A percentile compares a stretch with the other conserved stretches of the same genome.
Evolutionary conservation across 2,113 vertebrate genomes (phyloP).

Genomic region (Gorsachius goisagi): DNA sequence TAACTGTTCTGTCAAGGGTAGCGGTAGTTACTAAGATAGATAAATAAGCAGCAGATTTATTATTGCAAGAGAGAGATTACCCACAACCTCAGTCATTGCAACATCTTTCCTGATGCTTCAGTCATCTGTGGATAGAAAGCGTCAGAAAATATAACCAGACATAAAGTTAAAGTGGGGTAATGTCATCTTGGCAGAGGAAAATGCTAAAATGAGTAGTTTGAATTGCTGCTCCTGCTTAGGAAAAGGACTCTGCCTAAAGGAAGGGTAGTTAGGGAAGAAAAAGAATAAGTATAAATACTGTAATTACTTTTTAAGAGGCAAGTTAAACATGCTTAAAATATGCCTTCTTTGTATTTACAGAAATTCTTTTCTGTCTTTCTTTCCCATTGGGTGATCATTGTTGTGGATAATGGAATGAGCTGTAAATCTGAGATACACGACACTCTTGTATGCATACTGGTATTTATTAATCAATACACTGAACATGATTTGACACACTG

Average conservation of each 20-base stretch:
- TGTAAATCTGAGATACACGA: slow-evolving; percentile 57
- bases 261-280: slow-evolving; percentile 29
- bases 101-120: slow-evolving; percentile 51
- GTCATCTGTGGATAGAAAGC: slow-evolving; percentile 39
- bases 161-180: slow-evolving; percentile 47
- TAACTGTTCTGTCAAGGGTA: neutral
- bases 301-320: slow-evolving; percentile 62
- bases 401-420: slow-evolving; percentile 57
- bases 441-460: slow-evolving; percentile 69
- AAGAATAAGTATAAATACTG: slow-evolving; percentile 56
- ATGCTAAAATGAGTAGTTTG: slow-evolving; percentile 11
- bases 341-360: slow-evolving; percentile 73
- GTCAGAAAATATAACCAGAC: slow-evolving; percentile 27
- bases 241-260: slow-evolving; percentile 56
- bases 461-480: slow-evolving; percentile 72
- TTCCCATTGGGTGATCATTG: slow-evolving; percentile 56
- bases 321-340: slow-evolving; percentile 68
- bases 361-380: slow-evolving; percentile 58
- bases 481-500: slow-evolving; percentile 70
- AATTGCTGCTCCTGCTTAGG: slow-evolving; percentile 20
- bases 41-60: slow-evolving; percentile 52
- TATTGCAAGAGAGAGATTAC: slow-evolving; percentile 14
- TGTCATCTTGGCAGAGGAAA: slow-evolving; percentile 53
- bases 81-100: neutral
- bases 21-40: neutral